phyloP scores from a whole-genome alignment of 64 coral and sea anemone species.

The Porites australiensis region DNA sequence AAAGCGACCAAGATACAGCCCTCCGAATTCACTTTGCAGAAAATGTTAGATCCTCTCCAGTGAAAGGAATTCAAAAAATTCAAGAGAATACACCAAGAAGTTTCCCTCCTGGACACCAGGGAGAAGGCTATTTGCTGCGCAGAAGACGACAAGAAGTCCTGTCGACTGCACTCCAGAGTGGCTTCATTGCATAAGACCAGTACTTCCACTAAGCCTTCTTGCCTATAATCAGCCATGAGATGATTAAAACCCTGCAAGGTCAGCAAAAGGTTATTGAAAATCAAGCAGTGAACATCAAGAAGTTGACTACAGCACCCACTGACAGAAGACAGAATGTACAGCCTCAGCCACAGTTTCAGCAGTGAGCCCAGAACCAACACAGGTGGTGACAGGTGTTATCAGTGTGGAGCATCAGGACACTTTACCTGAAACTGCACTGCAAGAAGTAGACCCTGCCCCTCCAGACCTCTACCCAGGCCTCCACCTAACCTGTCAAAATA shows the following conservation, averaged over 20 bases:
- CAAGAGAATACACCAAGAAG: not conserved
- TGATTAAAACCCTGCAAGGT: slow-evolving; percentile 24
- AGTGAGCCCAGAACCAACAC: not conserved
- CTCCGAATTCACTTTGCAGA: not conserved
- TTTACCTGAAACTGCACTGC: not conserved
- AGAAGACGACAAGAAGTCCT: slow-evolving; percentile 57
- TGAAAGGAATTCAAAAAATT: slow-evolving; percentile 51
- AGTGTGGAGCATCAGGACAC: not conserved
- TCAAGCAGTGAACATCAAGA: not conserved
- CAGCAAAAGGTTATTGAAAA: slow-evolving; percentile 31
- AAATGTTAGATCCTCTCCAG: not conserved
- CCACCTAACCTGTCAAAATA: not conserved
- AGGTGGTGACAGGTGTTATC: not conserved
- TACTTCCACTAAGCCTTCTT: not conserved
- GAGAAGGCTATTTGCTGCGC: slow-evolving; percentile 61
- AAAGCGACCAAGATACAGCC: not conserved
- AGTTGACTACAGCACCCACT: not conserved
- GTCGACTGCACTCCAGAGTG: not conserved
- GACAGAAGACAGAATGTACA: not conserved
- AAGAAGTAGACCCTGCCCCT: not conserved
- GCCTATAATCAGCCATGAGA: not conserved
- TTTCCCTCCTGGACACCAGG: slow-evolving; percentile 58
- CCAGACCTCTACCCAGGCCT: too few species aligned
- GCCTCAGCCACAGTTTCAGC: too few species aligned
- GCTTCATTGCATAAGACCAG: not conserved